Base-by-base conservation (phyloP, 2,113 vertebrate genomes). In the Motacilla tschutschensis region DNA sequence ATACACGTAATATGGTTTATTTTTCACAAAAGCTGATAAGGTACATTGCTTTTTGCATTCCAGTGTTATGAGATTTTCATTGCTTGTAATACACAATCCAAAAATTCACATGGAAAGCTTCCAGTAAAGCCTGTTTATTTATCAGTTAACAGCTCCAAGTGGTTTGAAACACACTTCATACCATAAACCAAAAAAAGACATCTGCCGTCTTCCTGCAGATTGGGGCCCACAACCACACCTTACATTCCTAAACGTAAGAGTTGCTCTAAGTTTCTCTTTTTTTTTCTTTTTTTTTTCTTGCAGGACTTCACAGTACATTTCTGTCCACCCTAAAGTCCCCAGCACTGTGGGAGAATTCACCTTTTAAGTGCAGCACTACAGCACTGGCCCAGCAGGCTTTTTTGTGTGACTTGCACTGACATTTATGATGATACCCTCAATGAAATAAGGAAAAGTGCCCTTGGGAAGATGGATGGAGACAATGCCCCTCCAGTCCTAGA, bases 1-100 rank as follows among this genome's bases (percentile, higher is more conserved):
- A 97, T 97, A 97, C 96, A 97, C 95, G 95, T 97, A 97, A 97
- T 97, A 96, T 95, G 97, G 93, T 95, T 95, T 96, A 93, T 96
- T 95, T 96, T 93, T 92, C 95, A 95, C 93, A 95, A 96, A 95
- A 96, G 91, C 90, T 92, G 92, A 94, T 92, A 95, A 95, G 91
- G 93, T 94, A 89, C 90, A 65, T 58, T 94, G 91, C 95, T 95
- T 91, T 90, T 92, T 92, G 83, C 93, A 90, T 91, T 92, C 48
- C 85, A 36, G 77, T 83, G 87, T 87, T 88, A 88, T 0, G 15
- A 91, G 82, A 84, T 86, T 91, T 89, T 85, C 57, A 67, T 63
- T 87, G 80, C 89, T 88, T 84, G 35, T 24, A 82, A 91, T 38
- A 55, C 14, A 62, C 41, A 71, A 80, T 46, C 50, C 65, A 75